phyloP scores from a whole-genome alignment of 2,113 vertebrate species.

The Pteropus alecto region DNA sequence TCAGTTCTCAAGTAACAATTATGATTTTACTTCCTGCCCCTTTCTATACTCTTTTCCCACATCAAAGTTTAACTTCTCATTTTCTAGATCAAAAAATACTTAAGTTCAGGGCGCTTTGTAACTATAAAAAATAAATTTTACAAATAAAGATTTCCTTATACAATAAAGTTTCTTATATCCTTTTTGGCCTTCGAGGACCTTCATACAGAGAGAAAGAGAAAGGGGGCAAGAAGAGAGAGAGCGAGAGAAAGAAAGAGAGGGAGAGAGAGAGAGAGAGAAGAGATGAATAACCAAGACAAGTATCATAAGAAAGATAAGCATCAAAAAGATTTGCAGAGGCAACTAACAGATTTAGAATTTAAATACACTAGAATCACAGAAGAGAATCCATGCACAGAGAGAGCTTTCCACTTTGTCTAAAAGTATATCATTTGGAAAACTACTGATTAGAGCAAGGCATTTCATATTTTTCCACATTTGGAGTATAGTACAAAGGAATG shows the following conservation, averaged over 20 bases:
- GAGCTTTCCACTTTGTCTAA: not conserved
- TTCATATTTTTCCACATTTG: not conserved
- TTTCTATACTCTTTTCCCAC: not conserved
- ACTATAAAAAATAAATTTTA: slow-evolving; percentile 15
- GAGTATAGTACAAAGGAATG: not conserved
- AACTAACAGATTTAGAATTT: no score
- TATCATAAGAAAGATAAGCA: not conserved
- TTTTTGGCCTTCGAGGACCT: not conserved
- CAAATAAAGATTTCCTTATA: not conserved
- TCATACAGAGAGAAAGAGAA: not conserved
- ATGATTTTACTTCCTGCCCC: not conserved
- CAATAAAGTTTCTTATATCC: not conserved
- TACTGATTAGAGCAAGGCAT: not conserved
- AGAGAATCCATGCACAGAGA: not conserved
- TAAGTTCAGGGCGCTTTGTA: not conserved
- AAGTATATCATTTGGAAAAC: not conserved
- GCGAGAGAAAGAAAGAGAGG: not conserved
- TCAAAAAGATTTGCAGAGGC: no score
- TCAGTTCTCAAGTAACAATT: not conserved
- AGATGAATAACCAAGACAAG: not conserved
- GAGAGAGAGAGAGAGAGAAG: no score
- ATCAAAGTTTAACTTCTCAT: not conserved
- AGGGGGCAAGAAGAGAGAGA: no score
- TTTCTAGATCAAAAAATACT: not conserved
- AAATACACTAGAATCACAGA: not conserved